Base-by-base conservation (phyloP, 2,113 vertebrate genomes). In the Ploceus nigricollis region DNA sequence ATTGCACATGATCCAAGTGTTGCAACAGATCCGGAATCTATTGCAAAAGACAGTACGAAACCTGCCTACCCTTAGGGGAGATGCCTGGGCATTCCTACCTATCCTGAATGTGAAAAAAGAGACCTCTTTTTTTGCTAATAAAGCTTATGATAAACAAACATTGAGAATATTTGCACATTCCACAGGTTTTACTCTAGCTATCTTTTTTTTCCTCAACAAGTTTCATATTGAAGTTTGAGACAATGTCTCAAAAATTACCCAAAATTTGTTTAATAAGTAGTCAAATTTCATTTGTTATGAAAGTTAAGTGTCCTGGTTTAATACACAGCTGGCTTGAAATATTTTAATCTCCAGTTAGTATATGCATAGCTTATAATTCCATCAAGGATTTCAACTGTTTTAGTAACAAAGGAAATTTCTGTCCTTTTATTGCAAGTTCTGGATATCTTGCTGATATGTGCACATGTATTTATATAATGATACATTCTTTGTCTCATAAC, bases 151-250 rank as follows among this genome's bases (percentile, higher is more conserved):
- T 45, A 57, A 56, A 57, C 5, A 82, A 70, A 35, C 39, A 63
- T 6, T 50, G 31, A 12, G 8, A 61, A 31, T 12, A 56, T 76
- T 66, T 47, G 5, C 2, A 21, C 12, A 37, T 82, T 61, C 15
- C 35, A 9, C 11, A n/a, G 16, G 11, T 66, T 70, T 90, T 58
- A 27, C 20, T 64, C 13, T 23, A 54, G 5, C 3, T 35, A 7
- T 22, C 12, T 24, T n/a, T 35, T 68, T 48, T 30, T 11, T 10
- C 5, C 8, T 45, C 20, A 31, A 5, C 0, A 0, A 12, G 3
- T 63, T 80, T 78, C 37, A 42, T 33, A 42, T 7, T 56, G 21
- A n/a, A 51, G 16, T 40, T 24, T 81, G 39, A 87, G 60, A 63
- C 23, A 40, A 51, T 60, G 6, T 33, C 9, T 65, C 37, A 73